Percentiles rank a stretch among this genome's conserved stretches.
phyloP scores from a whole-genome alignment of 2,113 vertebrate genomes.

The Myocastor coypus region DNA sequence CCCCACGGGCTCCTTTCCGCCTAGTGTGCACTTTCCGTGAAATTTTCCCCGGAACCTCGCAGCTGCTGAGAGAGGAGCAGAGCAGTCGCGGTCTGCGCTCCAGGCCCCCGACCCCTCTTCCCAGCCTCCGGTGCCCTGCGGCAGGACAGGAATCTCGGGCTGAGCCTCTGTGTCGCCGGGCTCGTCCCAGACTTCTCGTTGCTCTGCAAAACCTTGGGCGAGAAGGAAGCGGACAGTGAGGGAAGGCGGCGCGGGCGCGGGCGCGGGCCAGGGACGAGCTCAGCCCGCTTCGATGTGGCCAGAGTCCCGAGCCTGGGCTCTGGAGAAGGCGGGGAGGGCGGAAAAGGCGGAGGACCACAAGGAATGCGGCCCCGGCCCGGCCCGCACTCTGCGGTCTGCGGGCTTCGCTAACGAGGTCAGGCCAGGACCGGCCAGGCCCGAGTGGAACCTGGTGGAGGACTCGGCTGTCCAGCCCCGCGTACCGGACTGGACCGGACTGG shows the following conservation, averaged over 20 bases:
- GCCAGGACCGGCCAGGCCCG: too few relatives aligned
- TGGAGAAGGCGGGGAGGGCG: not conserved
- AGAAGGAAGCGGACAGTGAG: not conserved
- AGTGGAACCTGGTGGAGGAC: too few relatives aligned
- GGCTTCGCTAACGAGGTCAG: not conserved
- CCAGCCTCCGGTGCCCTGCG: fast-evolving
- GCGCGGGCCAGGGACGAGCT: fast-evolving
- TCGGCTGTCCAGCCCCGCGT: not conserved
- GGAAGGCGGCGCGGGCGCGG: not conserved
- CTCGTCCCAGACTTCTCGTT: not conserved
- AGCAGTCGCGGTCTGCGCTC: not conserved
- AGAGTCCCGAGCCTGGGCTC: not conserved
- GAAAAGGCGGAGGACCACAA: not conserved
- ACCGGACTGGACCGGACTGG: too few relatives aligned
- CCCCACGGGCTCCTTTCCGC: too few relatives aligned
- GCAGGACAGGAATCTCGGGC: too few relatives aligned
- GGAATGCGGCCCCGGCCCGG: not conserved
- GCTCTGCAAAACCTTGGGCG: not conserved
- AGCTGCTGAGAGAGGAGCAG: not conserved
- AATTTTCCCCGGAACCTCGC: not conserved
- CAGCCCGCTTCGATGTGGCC: not conserved
- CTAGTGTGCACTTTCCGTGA: not conserved
- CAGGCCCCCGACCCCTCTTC: too few relatives aligned
- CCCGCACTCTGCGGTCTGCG: not conserved
- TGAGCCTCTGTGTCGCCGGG: not conserved